Base-by-base conservation (phyloP, 2,888 invertebrate genomes). In the Boloria selene region DNA sequence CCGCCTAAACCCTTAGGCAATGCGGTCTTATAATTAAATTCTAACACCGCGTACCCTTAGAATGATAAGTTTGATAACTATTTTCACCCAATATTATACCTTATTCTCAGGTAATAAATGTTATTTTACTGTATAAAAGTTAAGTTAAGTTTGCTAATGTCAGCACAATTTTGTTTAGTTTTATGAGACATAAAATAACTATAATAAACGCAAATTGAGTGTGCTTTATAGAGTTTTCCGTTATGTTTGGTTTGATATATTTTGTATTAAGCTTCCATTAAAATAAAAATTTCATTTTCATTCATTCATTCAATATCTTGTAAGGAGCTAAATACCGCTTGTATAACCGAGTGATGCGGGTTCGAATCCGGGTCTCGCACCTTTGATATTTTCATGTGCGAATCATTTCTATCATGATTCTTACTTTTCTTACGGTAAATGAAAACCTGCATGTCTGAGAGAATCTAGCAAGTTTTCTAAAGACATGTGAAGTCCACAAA, bases 21-120 rank as follows among this genome's bases (percentile, higher is more conserved):
- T 38, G 47, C 62, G 55, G 62, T 42, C 18, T n/a, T 47, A 63
- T 55, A 63, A 63, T 63, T 61, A 65, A 65, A 65, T 56, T 56
- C 61, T 65, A 52, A 31, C 51, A 51, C 51, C 55, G 49, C 44
- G 26, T 2, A n/a, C n/a, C 45, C 45, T 45, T 22, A 45, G n/a
- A 56, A 56, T 55, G 44, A 55, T 55, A 50, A 50, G 16, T 10
- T 3, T 1, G 6, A 3, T 2, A 18, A 0, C n/a, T 44, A 3
- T n/a, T 22, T 10, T 2, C 18, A 38, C 31, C 10, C 31, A 18
- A 14, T n/a, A 44, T 45, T 45, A 4, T n/a, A 22, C 56, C 45
- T 56, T 45, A 56, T 56, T 2, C 1, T 6, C 22, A 56, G 22
- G 1, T 1, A 5, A 45, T 38, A 38, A 10, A 56, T 13, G 22